Base-by-base conservation (phyloP, 2,888 invertebrate genomes). In the Andrena fulva region DNA sequence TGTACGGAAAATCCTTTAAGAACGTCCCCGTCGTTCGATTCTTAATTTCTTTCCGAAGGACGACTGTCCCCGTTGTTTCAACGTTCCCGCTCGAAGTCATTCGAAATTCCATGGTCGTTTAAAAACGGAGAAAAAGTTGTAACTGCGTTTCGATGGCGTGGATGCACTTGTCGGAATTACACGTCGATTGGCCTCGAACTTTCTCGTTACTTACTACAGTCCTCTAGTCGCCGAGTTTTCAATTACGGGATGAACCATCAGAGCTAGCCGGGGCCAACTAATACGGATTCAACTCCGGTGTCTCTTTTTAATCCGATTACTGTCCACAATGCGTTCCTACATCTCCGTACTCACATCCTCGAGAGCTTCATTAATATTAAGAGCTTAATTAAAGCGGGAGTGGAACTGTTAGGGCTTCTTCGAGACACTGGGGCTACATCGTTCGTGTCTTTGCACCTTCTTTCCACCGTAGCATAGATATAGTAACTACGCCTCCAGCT, bases 311-410 rank as follows among this genome's bases (percentile, higher is more conserved):
- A 86, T 88, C 77, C 68, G 78, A 63, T 87, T 86, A 82, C 79
- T 50, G 33, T 68, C 79, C 74, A 85, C 87, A 87, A 76, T 87
- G 59, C 76, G 77, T 70, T 79, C 63, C 80, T 81, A 52, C 74
- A 67, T 79, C 69, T 80, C 73, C 70, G 60, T 76, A 68, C 42
- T 76, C 63, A 33, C 62, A 60, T 76, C 64, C 16, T 54, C n/a
- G 56, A 24, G 68, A 67, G 60, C 54, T 85, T 87, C 83, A 81
- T 87, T 85, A 89, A 89, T 89, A 87, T 89, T 87, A 82, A 87
- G 81, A 78, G 85, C 87, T 89, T 80, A 85, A 87, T 87, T 89
- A 87, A 89, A 71, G 29, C 60, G 77, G 52, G 75, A 77, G 75
- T 54, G 52, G 67, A 77, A 82, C 77, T 77, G 79, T 86, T 82